Percentiles rank a stretch among this genome's conserved stretches.
Conservation (phyloP, 2,113 vertebrate species). For the Desmodus rotundus region DNA sequence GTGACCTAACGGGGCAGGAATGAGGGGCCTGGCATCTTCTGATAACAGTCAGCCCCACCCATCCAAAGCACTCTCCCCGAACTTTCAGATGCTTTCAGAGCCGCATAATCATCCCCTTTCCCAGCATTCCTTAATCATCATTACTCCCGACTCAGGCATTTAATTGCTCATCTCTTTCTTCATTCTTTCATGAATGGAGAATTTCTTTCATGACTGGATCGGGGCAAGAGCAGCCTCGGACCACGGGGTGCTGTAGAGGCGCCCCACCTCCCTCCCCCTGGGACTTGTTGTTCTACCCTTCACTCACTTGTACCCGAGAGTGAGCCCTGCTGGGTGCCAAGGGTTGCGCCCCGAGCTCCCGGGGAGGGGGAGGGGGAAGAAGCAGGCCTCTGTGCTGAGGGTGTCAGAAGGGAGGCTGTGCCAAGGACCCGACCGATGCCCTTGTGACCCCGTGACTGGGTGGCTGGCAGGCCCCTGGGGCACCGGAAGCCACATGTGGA, state of each 20-base stretch:
- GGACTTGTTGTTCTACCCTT: neutral
- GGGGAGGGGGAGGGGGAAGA: neutral
- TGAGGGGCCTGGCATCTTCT: constrained; percentile 44
- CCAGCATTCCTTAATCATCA: constrained; percentile 48
- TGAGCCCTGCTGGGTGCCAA: neutral
- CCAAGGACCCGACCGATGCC: neutral
- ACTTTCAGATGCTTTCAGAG: neutral
- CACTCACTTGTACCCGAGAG: neutral
- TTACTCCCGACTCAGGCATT: constrained; percentile 47
- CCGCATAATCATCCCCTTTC: neutral
- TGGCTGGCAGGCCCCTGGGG: neutral
- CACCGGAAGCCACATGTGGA: neutral
- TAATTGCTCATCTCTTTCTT: constrained; percentile 53
- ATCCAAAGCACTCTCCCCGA: neutral
- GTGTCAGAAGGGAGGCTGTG: neutral
- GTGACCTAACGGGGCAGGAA: constrained; percentile 18
- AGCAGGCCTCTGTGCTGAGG: neutral
- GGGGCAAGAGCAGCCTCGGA: neutral
- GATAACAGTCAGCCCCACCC: constrained; percentile 29
- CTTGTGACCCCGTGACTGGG: neutral
- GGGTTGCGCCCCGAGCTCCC: neutral
- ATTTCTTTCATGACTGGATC: constrained; percentile 24
- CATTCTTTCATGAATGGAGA: constrained; percentile 37
- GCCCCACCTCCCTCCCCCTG: too few species aligned
- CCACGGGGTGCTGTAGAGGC: neutral